These are phyloP conservation scores for Crenuchus spilurus DNA, from an alignment of 2,797 vertebrate genomes.

Conservation along the genomic window DNA sequence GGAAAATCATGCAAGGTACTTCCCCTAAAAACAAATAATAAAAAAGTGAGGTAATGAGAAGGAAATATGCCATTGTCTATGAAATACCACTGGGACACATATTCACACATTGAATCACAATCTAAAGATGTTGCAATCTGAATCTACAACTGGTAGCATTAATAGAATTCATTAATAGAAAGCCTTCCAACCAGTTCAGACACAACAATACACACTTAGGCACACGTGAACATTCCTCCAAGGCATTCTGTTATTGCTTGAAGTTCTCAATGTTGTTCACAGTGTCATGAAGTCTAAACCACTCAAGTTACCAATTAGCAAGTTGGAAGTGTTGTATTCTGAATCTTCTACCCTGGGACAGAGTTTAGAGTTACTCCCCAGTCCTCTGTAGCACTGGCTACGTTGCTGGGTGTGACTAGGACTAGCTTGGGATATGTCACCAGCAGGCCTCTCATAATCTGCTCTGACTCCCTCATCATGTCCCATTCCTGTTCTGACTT, in stretches of 20 bases:
- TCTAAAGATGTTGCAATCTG: neutral
- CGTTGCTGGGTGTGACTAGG: neutral
- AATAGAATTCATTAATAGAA: no score
- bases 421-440: constrained; percentile 26
- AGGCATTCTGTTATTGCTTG: constrained; percentile 35
- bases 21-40: no score
- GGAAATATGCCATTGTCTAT: neutral
- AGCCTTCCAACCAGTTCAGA: constrained; percentile 14
- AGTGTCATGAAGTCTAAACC: constrained; percentile 7
- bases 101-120: neutral
- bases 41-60: neutral
- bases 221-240: constrained; percentile 57
- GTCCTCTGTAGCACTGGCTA: neutral
- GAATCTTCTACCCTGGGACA: constrained; percentile 23
- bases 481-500: constrained; percentile 16
- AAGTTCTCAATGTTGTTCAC: neutral
- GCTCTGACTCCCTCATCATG: neutral
- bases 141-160: neutral
- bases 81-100: neutral
- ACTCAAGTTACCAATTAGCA: constrained; percentile 38
- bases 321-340: constrained; percentile 8
- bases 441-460: constrained; percentile 34
- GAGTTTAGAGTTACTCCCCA: constrained; percentile 13
- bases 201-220: constrained; percentile 38
- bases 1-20: neutral